Evolutionary conservation across 2,888 invertebrate genomes (phyloP).

Genomic region (Amitus sp.): DNA sequence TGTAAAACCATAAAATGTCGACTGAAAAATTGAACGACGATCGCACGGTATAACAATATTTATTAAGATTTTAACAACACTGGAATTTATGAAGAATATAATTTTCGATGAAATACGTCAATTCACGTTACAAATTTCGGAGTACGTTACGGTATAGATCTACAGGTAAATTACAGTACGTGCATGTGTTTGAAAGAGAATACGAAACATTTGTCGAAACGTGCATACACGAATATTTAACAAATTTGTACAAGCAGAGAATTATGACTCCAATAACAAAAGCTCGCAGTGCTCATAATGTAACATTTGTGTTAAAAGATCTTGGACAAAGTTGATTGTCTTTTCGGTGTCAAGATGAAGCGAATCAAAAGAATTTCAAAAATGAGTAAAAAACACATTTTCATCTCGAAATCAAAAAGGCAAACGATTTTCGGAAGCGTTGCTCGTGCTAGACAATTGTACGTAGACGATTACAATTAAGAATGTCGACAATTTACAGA

Average conservation of each 20-base stretch:
- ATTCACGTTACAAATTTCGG: constrained; percentile 61
- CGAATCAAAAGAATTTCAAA: no score
- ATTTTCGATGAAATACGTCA: constrained; percentile 60
- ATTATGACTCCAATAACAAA: constrained; percentile 15
- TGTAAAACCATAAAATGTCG: no score
- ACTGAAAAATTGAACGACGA: constrained; percentile 10
- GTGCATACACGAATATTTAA: constrained; percentile 18
- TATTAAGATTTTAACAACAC: constrained; percentile 64
- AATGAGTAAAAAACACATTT: no score
- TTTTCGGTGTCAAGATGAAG: constrained; percentile 31
- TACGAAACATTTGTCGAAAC: constrained; percentile 21
- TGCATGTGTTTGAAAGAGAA: constrained; percentile 29
- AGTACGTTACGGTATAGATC: constrained; percentile 52
- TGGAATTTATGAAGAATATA: constrained; percentile 65
- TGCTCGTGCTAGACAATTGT: constrained; percentile 14
- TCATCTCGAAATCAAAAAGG: no score
- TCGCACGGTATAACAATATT: constrained; percentile 62
- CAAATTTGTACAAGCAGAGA: constrained; percentile 23
- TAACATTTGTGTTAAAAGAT: constrained; percentile 16
- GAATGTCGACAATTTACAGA: constrained; percentile 30
- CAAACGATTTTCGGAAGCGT: constrained; percentile 8
- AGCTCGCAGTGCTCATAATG: constrained; percentile 10
- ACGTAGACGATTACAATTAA: constrained; percentile 18
- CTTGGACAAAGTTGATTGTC: constrained; percentile 55
- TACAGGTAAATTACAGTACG: constrained; percentile 47